Conservation (phyloP, 1,140 invertebrate species). For the Ridgeia piscesae region DNA sequence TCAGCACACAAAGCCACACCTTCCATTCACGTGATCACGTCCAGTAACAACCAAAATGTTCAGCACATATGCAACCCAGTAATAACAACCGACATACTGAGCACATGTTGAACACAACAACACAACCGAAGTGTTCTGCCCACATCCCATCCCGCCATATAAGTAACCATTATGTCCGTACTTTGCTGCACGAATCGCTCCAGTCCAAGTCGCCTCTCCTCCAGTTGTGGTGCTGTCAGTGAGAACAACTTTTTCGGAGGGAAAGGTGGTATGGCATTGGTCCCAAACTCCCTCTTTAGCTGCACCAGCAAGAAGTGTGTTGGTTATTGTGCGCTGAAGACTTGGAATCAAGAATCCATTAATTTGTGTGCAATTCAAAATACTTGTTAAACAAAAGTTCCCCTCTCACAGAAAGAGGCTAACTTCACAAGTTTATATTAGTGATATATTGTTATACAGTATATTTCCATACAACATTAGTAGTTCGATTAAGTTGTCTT, state of each 20-base stretch:
- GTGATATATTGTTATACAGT: no score
- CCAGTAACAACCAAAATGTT: not conserved
- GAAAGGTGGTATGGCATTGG: slow-evolving; percentile 72
- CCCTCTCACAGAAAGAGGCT: no score
- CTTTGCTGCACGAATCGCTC: slow-evolving; percentile 92
- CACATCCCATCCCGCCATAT: slow-evolving; percentile 22
- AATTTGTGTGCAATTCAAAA: not conserved
- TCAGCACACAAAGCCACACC: not conserved
- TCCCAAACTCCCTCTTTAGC: slow-evolving; percentile 60
- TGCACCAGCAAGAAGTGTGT: slow-evolving; percentile 34
- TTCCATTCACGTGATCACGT: not conserved
- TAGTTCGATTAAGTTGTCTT: no score
- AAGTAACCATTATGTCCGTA: slow-evolving; percentile 55
- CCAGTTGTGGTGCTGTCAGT: slow-evolving; percentile 78
- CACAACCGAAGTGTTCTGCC: slow-evolving; percentile 12
- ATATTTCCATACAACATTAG: no score
- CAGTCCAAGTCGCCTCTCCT: slow-evolving; percentile 80
- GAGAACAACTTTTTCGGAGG: slow-evolving; percentile 91
- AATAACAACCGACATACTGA: not conserved
- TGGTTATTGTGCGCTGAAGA: not conserved
- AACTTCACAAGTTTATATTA: no score
- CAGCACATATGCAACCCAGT: not conserved
- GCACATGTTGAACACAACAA: not conserved
- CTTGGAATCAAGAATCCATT: not conserved
- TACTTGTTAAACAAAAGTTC: not conserved